Evolutionary conservation across 2,113 vertebrate species (phyloP), one percentile per base, ranked within the genome.

Genomic region (Sclerurus mexicanus): DNA sequence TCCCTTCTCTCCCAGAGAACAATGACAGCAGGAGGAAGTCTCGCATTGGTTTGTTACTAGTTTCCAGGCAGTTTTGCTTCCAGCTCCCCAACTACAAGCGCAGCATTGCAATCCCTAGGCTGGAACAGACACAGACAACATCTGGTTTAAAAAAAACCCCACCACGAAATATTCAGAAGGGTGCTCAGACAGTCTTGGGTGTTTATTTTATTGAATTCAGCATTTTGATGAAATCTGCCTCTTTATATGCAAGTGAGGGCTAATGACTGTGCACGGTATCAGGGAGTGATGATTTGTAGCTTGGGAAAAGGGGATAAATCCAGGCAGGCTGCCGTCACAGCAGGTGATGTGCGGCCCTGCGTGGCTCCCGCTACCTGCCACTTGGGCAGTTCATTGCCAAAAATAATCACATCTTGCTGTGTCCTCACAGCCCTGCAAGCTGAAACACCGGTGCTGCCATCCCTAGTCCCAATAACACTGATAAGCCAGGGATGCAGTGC

Each of bases 51-150:
- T 89, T 95, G 93, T 85, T 94, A 88, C 84, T 42, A 87, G 94
- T 95, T 96, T 95, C 95, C 85, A 93, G 93, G 86, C 95, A 95
- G 93, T 95, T 96, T 97, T 95, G 66, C 89, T 87, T 82, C 81
- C 87, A 95, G 94, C 84, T 91, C 75, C 73, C 19, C 69, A 75
- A 79, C 68, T 84, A 35, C 0, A 31, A 86, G 91, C 35, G 19
- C 47, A 91, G 27, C 90, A 39, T 67, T 47, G 91, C 91, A 90
- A 59, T 80, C 56, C 30, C 59, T 24, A 17, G 12, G 59, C 80
- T 73, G 62, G 87, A 95, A 83, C 81, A 77, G 91, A 82, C 71
- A 79, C 40, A 63, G 76, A 33, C 88, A 79, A 75, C 83, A 66
- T 28, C 86, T 80, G 53, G 11, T 42, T 31, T 71, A 59, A 55